These are phyloP conservation scores for Euthynnus affinis DNA, from an alignment of 2,797 vertebrate species.

Conservation along the genomic window DNA sequence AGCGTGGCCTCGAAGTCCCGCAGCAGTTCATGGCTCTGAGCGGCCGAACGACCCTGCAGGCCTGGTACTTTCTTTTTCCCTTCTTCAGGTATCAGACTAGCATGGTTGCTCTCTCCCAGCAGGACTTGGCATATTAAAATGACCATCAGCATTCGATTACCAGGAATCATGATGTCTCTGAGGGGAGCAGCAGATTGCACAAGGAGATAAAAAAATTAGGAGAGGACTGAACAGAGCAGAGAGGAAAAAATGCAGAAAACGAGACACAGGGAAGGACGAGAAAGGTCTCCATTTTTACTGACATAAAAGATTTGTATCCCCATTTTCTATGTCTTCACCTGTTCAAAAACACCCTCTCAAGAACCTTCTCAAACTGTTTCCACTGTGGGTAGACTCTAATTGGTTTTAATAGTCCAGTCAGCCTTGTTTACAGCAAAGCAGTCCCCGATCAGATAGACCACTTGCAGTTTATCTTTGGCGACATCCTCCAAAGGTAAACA, in stretches of 20 bases:
- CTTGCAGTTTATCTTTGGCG: slow-evolving; percentile 85
- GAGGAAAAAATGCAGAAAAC: slow-evolving; percentile 31
- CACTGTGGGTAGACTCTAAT: slow-evolving; percentile 57
- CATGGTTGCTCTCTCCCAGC: slow-evolving; percentile 97
- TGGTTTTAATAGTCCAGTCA: slow-evolving; percentile 81
- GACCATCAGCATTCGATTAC: slow-evolving; percentile 99
- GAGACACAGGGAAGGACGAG: slow-evolving; percentile 37
- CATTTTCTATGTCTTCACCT: slow-evolving; percentile 30
- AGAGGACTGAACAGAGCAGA: slow-evolving; percentile 30
- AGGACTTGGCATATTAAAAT: slow-evolving; percentile 99
- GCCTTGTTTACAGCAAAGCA: slow-evolving; percentile 86
- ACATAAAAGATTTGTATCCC: slow-evolving; percentile 37
- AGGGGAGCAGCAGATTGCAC: slow-evolving; percentile 59
- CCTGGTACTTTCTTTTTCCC: slow-evolving; percentile 96
- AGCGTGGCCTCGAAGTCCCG: slow-evolving; percentile 98
- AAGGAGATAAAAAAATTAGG: slow-evolving; percentile 57
- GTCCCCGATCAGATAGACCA: slow-evolving; percentile 84
- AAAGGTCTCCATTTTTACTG: slow-evolving; percentile 50
- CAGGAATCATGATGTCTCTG: slow-evolving; percentile 99
- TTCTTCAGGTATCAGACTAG: slow-evolving; percentile 98
- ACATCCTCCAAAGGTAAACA: slow-evolving; percentile 87
- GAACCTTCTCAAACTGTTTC: slow-evolving; percentile 49
- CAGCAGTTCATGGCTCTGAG: slow-evolving; percentile 98
- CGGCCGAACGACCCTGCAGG: slow-evolving; percentile 91
- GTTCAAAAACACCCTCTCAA: slow-evolving; percentile 2